Percentiles rank a stretch among this genome's conserved stretches.
Conservation (phyloP, 2,797 vertebrate genomes). For the Dermochelys coriacea region DNA sequence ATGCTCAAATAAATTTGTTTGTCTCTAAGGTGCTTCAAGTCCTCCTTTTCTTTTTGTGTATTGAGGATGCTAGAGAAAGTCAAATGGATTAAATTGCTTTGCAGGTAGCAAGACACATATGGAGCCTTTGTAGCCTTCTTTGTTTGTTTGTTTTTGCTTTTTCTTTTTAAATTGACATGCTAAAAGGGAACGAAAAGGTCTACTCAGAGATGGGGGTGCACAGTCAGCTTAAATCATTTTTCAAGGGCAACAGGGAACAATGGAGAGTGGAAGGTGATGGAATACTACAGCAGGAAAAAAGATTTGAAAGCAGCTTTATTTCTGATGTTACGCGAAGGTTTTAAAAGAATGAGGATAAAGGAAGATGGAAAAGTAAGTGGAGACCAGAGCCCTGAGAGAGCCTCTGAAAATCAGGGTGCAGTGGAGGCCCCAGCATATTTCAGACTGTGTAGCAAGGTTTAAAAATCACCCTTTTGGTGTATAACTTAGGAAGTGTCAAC, state of each 20-base stretch:
- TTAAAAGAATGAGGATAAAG: slow-evolving; percentile 17
- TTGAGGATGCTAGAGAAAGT: slow-evolving; percentile 56
- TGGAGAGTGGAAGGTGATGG: not conserved
- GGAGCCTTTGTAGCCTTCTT: slow-evolving; percentile 53
- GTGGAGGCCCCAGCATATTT: not conserved
- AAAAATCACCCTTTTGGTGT: not conserved
- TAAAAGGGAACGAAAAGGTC: slow-evolving; percentile 27
- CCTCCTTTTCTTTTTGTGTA: too few relatives aligned
- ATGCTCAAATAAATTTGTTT: too few relatives aligned
- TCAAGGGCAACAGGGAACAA: slow-evolving; percentile 35
- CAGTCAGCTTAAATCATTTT: slow-evolving; percentile 8
- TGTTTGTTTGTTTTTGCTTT: slow-evolving; percentile 60
- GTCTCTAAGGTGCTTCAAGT: too few relatives aligned
- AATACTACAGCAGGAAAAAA: slow-evolving; percentile 3
- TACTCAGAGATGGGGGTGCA: slow-evolving; percentile 1
- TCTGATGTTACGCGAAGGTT: slow-evolving; percentile 45
- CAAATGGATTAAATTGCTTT: slow-evolving; percentile 70
- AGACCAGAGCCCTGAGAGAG: slow-evolving; percentile 1
- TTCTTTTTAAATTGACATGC: slow-evolving; percentile 49
- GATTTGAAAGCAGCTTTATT: slow-evolving; percentile 40
- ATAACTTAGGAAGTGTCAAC: not conserved
- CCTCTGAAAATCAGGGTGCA: not conserved
- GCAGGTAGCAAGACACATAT: slow-evolving; percentile 62
- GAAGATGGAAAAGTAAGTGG: not conserved
- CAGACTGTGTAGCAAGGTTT: not conserved